Base-by-base conservation (phyloP, 2,888 invertebrate genomes). In the Gisinianus flammeolus region DNA sequence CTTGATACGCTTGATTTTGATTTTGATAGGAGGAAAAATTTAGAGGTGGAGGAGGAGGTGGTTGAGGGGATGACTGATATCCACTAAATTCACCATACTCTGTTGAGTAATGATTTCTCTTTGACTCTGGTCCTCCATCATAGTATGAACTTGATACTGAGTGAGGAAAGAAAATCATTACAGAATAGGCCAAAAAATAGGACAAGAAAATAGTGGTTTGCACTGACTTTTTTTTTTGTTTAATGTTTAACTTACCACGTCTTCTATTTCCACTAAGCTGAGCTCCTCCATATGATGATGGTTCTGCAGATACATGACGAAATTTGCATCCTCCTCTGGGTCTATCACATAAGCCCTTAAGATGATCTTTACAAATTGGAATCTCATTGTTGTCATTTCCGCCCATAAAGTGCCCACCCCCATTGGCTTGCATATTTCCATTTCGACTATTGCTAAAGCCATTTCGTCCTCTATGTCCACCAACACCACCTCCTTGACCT, bases 361-460 rank as follows among this genome's bases (percentile, higher is more conserved):
- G 68, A 77, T 75, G 90, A 81, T 91, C 91, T 86, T 91, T 91
- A 86, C 92, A 92, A 73, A 91, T 86, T 16, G 90, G 90, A 62
- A 85, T 81, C 67, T 86, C 86, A n/a, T 86, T 79, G n/a, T 86
- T 78, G 81, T 82, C 33, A 83, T 79, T 31, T 68, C 79, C n/a
- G 64, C 74, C 33, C 44, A 35, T 56, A n/a, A n/a, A n/a, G n/a
- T n/a, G n/a, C 19, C 33, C 19, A 52, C 33, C 22, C 52, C 75
- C 30, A 12, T 68, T n/a, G 0, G 26, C 71, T 22, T 44, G 19
- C 31, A 44, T 62, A 26, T 67, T 52, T 28, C 81, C 77, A 71
- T 74, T 79, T 33, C 66, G 30, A 16, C 80, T 33, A 12, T 79
- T 76, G 56, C 76, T 74, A 28, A 30, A 74, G 35, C 22, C 67